Evolutionary conservation across 2,888 invertebrate species (phyloP), one percentile per base, ranked within the genome.

Genomic region (Drosophila picticornis): DNA sequence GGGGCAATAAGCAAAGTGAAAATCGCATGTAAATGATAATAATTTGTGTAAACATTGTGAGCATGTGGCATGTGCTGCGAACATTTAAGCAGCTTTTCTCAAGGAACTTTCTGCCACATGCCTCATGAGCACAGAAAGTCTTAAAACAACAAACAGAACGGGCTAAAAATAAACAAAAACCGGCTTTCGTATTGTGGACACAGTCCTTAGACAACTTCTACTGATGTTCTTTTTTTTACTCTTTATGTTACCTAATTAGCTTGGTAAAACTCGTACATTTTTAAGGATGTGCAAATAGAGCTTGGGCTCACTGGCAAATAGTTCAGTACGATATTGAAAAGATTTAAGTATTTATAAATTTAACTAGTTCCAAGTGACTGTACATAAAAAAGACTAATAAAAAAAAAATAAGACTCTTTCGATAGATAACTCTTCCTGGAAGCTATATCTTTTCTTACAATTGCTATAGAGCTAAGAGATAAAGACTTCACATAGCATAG

Each of bases 1-100:
- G 53, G 50, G 65, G 65, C 77, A 72, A 80, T 79, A 76, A 82
- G 82, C 61, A 69, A 69, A 68, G 64, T 77, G 83, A 77, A 81
- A 85, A 81, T 85, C 79, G 68, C 88, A 85, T 75, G 69, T 75
- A 71, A 86, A 81, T 81, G 84, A 80, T 85, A 85, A 85, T 88
- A 72, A 81, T 63, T 78, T 83, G 66, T 80, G 83, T 76, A 82
- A 88, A 84, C 80, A 85, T 48, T 61, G 65, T 56, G 63, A 62
- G 56, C 67, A 66, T 73, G 46, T 25, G 46, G 25, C 56, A 38
- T 56, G 43, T 77, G 63, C 62, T 74, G 63, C 60, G 63, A 67
- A 66, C 63, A 71, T 62, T 77, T 77, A 75, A 64, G 79, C 72
- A 53, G 59, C 79, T 72, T 78, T 75, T 64, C 40, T 61, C 64